A percentile compares a stretch with the other conserved stretches of the same genome.
These are phyloP conservation scores for Apodemia mormo DNA, from an alignment of 2,888 invertebrate species.

Conservation along the genomic window DNA sequence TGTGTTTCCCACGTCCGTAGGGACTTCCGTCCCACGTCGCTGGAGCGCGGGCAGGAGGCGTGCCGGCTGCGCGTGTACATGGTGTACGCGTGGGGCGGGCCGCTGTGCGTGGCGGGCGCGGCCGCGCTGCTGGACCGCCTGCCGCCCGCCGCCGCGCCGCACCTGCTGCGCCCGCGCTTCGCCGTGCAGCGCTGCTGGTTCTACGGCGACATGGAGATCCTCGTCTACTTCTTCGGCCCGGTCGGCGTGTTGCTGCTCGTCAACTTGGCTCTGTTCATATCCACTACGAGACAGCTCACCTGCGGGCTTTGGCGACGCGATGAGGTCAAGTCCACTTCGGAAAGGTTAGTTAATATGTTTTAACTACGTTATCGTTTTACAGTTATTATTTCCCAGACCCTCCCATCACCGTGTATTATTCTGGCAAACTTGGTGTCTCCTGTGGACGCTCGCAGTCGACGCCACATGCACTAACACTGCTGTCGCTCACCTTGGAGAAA, in stretches of 20 bases:
- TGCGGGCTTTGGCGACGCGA: constrained; percentile 94
- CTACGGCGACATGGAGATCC: constrained; percentile 89
- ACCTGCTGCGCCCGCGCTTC: constrained; percentile 88
- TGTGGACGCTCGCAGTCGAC: not conserved
- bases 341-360: constrained; percentile 46
- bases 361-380: no score
- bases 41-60: constrained; percentile 92
- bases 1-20: constrained; percentile 62
- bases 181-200: constrained; percentile 92
- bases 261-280: constrained; percentile 89
- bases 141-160: constrained; percentile 76
- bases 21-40: constrained; percentile 90
- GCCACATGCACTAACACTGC: no score
- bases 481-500: no score
- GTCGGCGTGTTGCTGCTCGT: constrained; percentile 89
- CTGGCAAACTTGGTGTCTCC: no score
- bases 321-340: constrained; percentile 90
- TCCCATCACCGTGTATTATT: no score
- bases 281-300: constrained; percentile 91
- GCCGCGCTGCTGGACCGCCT: constrained; percentile 88
- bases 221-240: constrained; percentile 93
- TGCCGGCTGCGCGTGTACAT: constrained; percentile 90
- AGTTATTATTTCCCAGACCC: no score
- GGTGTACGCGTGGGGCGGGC: constrained; percentile 93
- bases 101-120: constrained; percentile 87